Evolutionary conservation across 2,113 vertebrate species (phyloP).

Genomic region (Astatoreochromis straeleni): DNA sequence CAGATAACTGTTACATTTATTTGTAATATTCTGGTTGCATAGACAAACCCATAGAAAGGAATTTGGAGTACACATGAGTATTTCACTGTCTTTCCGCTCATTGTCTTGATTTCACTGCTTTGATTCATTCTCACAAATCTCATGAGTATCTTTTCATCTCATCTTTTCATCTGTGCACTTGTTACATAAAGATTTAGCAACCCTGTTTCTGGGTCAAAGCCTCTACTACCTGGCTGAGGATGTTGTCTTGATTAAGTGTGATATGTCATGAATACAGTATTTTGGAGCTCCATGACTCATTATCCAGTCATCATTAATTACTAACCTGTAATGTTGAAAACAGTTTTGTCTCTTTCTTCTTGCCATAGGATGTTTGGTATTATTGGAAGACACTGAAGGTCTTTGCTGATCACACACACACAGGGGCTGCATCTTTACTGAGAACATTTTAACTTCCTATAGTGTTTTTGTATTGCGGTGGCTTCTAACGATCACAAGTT

Average conservation of each 20-base stretch:
- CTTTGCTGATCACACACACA: neutral
- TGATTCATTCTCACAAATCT: neutral
- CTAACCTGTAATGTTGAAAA: neutral
- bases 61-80: accelerated
- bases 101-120: neutral
- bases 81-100: neutral
- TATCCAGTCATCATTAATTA: neutral
- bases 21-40: neutral
- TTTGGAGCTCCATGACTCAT: neutral
- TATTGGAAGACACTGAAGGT: neutral
- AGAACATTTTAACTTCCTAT: neutral
- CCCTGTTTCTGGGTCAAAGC: neutral
- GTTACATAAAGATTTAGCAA: neutral
- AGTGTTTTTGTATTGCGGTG: neutral
- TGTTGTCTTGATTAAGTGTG: neutral
- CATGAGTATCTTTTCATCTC: neutral
- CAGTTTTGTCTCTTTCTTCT: neutral
- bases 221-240: neutral
- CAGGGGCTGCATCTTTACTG: neutral
- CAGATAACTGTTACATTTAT: neutral
- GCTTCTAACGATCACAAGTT: neutral
- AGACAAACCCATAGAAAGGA: neutral
- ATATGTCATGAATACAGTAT: neutral
- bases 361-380: neutral
- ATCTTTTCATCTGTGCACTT: neutral